Percentiles rank a stretch among this genome's conserved stretches.
Evolutionary conservation across 30 jellyfish, hydroid and myxozoan species (phyloP).

Genomic region (Nemopilema nomurai): DNA sequence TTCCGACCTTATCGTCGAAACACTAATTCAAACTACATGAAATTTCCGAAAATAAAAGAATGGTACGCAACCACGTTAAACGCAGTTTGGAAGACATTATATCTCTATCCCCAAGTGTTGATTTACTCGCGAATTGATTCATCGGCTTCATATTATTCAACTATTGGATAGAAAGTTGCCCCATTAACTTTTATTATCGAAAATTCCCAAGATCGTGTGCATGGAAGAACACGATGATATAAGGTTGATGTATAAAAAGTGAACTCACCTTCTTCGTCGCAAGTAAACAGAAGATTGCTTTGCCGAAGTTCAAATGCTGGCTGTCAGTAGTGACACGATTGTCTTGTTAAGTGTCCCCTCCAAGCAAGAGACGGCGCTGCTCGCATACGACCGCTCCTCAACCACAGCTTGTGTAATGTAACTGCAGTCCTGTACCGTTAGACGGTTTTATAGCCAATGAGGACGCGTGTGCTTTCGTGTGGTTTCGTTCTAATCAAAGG

Average conservation of each 20-base stretch:
- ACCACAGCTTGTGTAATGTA: conserved; percentile 60
- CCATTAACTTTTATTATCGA: too few relatives aligned
- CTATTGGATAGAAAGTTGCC: too few relatives aligned
- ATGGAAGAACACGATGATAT: not conserved
- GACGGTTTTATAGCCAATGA: conserved; percentile 63
- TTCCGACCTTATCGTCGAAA: too few relatives aligned
- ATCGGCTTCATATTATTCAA: too few relatives aligned
- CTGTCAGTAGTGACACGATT: not conserved
- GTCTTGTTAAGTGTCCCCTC: not conserved
- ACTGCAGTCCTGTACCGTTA: conserved; percentile 50
- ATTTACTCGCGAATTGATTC: too few relatives aligned
- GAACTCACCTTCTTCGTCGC: not conserved
- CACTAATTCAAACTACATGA: too few relatives aligned
- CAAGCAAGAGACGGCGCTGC: not conserved
- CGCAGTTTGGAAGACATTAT: too few relatives aligned
- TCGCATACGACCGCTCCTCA: conserved; percentile 1
- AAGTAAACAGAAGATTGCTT: not conserved
- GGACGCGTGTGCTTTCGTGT: conserved; percentile 73
- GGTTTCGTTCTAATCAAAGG: conserved; percentile 65
- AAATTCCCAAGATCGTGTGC: not conserved
- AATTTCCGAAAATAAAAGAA: too few relatives aligned
- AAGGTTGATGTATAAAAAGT: not conserved
- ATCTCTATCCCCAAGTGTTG: too few relatives aligned
- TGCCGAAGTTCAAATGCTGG: not conserved
- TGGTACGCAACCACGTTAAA: too few relatives aligned